A percentile compares a stretch with the other conserved stretches of the same genome.
These are phyloP conservation scores for Syngnathus floridae DNA, from an alignment of 2,113 vertebrate genomes.

Conservation along the genomic window DNA sequence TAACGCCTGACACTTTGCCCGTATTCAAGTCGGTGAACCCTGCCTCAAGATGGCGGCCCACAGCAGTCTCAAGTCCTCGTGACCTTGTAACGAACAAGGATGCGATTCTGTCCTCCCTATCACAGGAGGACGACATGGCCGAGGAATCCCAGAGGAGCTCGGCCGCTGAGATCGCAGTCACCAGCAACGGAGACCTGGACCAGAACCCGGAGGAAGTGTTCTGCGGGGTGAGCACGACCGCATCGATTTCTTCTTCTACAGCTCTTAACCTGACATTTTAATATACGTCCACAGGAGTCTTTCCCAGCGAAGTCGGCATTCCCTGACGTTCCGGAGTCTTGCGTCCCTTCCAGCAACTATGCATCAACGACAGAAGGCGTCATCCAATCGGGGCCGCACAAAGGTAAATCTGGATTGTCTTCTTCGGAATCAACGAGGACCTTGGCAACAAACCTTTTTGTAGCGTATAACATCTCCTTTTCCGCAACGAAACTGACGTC, in stretches of 20 bases:
- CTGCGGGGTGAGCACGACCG: conserved; percentile 72
- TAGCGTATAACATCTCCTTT: neutral
- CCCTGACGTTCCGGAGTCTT: conserved; percentile 79
- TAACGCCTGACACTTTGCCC: neutral
- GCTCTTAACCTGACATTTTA: neutral
- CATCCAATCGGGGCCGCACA: conserved; percentile 75
- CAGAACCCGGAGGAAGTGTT: conserved; percentile 76
- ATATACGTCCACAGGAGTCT: conserved; percentile 72
- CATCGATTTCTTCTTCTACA: too few species aligned
- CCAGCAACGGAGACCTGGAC: conserved; percentile 88
- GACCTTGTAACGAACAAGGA: conserved; percentile 7
- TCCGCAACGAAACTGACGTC: conserved; percentile 32
- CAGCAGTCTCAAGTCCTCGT: neutral
- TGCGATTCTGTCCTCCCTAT: conserved; percentile 8
- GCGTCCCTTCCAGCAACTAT: conserved; percentile 75
- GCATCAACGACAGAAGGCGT: conserved; percentile 79
- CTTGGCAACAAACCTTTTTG: neutral
- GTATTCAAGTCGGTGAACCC: neutral
- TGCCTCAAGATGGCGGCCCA: conserved; percentile 48
- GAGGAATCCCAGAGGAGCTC: conserved; percentile 83
- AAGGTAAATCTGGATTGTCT: conserved; percentile 65
- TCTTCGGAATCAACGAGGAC: neutral
- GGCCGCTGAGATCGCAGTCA: conserved; percentile 92
- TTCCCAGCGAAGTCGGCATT: conserved; percentile 70
- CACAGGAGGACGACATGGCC: conserved; percentile 79